Base-by-base conservation (phyloP, 2,797 vertebrate genomes). In the Hozukius guyotensis region DNA sequence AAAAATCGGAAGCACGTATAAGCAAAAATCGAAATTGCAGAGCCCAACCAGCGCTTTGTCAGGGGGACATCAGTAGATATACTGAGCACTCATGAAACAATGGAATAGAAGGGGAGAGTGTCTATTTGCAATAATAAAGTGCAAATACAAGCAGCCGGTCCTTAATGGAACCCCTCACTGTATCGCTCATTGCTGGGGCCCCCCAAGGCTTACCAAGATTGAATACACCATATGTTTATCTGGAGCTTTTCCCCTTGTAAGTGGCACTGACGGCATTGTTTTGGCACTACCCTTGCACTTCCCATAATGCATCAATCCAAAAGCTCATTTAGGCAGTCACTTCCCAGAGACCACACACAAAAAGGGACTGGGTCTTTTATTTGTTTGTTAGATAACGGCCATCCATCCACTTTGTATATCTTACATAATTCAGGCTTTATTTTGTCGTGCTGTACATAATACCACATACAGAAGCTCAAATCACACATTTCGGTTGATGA, bases 161-260 rank as follows among this genome's bases (percentile, higher is more conserved):
- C 79, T 80, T 93, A 94, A 94, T 94, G 92, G 90, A 93, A 80
- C 82, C 85, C 79, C 84, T 86, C 83, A 85, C 88, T 83, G 88
- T 89, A 94, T 92, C 72, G 32, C 80, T 93, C 90, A 91, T 91
- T 86, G 92, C 84, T 52, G 42, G 67, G 75, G 57, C 84, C 86
- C 92, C 92, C 82, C 86, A 79, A 93, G 93, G 93, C 88, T 91
- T 80, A 81, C 82, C 82, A 89, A 93, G 95, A 95, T 93, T 93
- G 93, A 94, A 94, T 84, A 89, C 78, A 72, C 94, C 94, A 94
- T 94, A 94, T 95, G 94, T 90, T 94, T 90, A 92, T 93, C 86
- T 90, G 86, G 84, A 93, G 88, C 88, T 88, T 92, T 87, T 85
- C 84, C 77, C 87, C 59, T 85, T 64, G 69, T 90, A 93, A 92